Evolutionary conservation across 2,113 vertebrate species (phyloP), one percentile per base, ranked within the genome.

Genomic region (Ceratotherium simum): DNA sequence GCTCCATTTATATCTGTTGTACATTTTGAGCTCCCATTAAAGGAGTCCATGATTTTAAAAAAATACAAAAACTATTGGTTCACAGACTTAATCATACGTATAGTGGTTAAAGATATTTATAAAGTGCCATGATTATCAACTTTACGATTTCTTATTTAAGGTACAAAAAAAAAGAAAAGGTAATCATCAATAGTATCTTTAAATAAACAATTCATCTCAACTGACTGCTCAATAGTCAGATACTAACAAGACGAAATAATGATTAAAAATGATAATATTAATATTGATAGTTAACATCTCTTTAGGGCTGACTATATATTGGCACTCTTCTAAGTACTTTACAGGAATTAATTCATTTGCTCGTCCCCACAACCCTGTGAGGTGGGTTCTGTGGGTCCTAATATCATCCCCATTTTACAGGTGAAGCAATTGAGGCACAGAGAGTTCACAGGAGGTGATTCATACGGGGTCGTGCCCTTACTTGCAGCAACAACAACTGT

Each of bases 141-240:
- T 93, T 90, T 31, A 96, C 31, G 65, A 67, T 94, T 94, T 91
- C 48, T 91, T 96, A 92, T 48, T 95, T 84, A 96, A 94, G 58
- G 67, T 76, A 2, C 6, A 80, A 86, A 91, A 62, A 72, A 62
- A 97, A 95, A 73, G 27, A 67, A 97, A 95, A 67, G 27, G 62
- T 33, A 65, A 51, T 82, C 36, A 79, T 64, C 8, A 36, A 84
- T 46, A 58, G 60, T 72, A 56, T 72, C n/a, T 84, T 94, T 42
- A 31, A 33, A 21, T 91, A 81, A 95, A 85, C 48, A 88, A 46
- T 56, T 80, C 48, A 56, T 48, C 48, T 87, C 36, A 64, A 67
- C 60, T 89, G 54, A 81, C 33, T 88, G 20, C 14, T 51, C 78
- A 81, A 31, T 31, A 72, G 70, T 83, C 31, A 60, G 36, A 51